A percentile compares a stretch with the other conserved stretches of the same genome.
These are phyloP conservation scores for Enteromius paludinosus DNA, from an alignment of 2,797 vertebrate species.

Conservation along the genomic window DNA sequence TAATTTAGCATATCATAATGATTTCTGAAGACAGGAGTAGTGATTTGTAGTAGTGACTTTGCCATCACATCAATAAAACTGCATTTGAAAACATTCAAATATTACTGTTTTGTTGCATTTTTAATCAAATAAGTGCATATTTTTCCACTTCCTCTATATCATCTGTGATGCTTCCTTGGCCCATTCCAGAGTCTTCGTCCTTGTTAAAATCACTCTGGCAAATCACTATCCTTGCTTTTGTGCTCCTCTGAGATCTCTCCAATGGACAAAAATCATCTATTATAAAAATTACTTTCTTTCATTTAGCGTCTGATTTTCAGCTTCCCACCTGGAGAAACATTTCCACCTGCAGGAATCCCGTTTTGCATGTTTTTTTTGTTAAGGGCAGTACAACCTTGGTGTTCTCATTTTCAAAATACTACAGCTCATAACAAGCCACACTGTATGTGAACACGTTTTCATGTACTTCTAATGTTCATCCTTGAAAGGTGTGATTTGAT, in stretches of 20 bases:
- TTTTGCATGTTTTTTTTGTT: slow-evolving; percentile 41
- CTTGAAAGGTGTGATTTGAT: slow-evolving; percentile 49
- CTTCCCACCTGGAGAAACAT: slow-evolving; percentile 13
- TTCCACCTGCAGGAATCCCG: slow-evolving; percentile 4
- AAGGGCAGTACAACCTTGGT: slow-evolving; percentile 13
- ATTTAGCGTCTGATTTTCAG: slow-evolving; percentile 39
- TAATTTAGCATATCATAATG: neutral
- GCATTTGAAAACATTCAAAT: neutral
- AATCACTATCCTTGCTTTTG: slow-evolving; percentile 35
- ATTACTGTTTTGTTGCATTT: neutral
- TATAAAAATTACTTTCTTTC: slow-evolving; percentile 40
- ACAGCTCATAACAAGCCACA: slow-evolving; percentile 43
- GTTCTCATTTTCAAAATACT: slow-evolving; percentile 32
- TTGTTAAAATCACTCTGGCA: slow-evolving; percentile 45
- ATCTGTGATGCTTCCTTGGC: slow-evolving; percentile 16
- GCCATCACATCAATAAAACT: neutral
- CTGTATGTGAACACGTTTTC: slow-evolving; percentile 42
- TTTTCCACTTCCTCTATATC: slow-evolving; percentile 15
- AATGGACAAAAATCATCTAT: slow-evolving; percentile 24
- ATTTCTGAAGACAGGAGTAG: too few relatives aligned
- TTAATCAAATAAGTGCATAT: neutral
- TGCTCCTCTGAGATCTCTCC: slow-evolving; percentile 35
- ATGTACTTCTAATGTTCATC: slow-evolving; percentile 35
- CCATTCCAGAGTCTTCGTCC: slow-evolving; percentile 10
- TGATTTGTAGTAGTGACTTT: too few relatives aligned